Conservation (phyloP, 2,888 invertebrate species). For the Beris chalybata region DNA sequence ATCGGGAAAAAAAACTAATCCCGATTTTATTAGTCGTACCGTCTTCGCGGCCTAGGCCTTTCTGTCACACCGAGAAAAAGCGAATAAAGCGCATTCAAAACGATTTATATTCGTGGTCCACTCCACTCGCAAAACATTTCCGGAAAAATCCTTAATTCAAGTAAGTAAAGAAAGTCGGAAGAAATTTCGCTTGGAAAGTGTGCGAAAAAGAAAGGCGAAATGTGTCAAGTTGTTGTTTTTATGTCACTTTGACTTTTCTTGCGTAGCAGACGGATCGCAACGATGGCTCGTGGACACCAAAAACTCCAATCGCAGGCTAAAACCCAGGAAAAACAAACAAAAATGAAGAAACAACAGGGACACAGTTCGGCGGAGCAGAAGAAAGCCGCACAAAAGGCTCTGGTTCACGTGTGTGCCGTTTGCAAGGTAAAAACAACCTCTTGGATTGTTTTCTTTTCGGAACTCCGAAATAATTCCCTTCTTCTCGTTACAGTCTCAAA, state of each 20-base stretch:
- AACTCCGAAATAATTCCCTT: neutral
- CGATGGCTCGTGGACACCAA: constrained; percentile 98
- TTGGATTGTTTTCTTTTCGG: neutral
- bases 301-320: constrained; percentile 98
- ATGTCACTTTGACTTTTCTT: neutral
- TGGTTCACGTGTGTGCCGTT: constrained; percentile 85
- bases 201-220: too few relatives aligned
- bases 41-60: too few relatives aligned
- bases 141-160: neutral
- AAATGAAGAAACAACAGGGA: constrained; percentile 85
- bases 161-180: too few relatives aligned
- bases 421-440: constrained; percentile 73
- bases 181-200: too few relatives aligned
- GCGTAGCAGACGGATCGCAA: neutral
- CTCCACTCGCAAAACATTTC: neutral
- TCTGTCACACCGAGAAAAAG: too few relatives aligned
- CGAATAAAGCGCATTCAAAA: too few relatives aligned
- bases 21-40: too few relatives aligned
- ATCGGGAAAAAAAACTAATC: too few relatives aligned
- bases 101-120: too few relatives aligned
- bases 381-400: constrained; percentile 84
- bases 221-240: neutral
- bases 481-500: constrained; percentile 77
- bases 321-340: constrained; percentile 84
- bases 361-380: constrained; percentile 68